Conservation (phyloP, 2,888 invertebrate species). For the Ypsolopha scabrella region DNA sequence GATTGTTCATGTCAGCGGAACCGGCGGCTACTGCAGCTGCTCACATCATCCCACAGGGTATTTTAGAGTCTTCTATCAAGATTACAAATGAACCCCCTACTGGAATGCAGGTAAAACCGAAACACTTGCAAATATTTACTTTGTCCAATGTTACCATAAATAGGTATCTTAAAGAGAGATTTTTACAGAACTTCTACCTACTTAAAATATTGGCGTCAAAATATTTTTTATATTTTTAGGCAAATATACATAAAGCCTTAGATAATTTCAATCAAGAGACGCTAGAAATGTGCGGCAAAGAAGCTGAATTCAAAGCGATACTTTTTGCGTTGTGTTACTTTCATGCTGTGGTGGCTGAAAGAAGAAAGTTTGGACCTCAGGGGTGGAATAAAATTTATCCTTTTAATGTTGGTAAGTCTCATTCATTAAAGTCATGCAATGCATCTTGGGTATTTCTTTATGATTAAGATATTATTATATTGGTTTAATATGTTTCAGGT, state of each 20-base stretch:
- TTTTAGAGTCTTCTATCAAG: conserved; percentile 95
- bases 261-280: conserved; percentile 97
- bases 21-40: conserved; percentile 88
- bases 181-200: neutral
- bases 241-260: conserved; percentile 95
- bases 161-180: neutral
- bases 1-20: conserved; percentile 95
- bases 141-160: neutral
- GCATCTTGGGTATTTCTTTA: neutral
- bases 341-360: conserved; percentile 95
- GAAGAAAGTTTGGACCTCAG: conserved; percentile 94
- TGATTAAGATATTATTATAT: neutral
- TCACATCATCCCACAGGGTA: conserved; percentile 96
- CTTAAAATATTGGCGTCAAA: neutral
- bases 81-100: conserved; percentile 98
- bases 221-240: conserved; percentile 43
- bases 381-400: conserved; percentile 97
- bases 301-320: conserved; percentile 96
- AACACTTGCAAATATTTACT: neutral
- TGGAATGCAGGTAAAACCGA: conserved; percentile 78
- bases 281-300: conserved; percentile 94
- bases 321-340: conserved; percentile 95
- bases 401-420: conserved; percentile 83
- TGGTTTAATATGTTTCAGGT: conserved; percentile 42
- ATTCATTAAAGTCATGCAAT: neutral